Conservation (phyloP, 2,113 vertebrate genomes). For the Ardeotis arabs region DNA sequence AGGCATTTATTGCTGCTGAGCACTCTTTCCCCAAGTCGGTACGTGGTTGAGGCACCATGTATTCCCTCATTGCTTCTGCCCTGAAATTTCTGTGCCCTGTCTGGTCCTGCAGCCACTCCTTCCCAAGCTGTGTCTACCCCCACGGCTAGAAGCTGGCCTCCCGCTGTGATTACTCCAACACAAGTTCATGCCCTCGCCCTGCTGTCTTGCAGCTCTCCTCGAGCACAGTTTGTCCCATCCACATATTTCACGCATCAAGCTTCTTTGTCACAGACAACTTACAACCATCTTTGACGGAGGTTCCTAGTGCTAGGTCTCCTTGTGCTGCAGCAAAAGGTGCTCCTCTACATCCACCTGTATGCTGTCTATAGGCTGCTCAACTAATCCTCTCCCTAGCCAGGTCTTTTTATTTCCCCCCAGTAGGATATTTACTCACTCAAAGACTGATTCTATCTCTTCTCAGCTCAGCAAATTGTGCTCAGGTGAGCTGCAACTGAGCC, state of each 20-base stretch:
- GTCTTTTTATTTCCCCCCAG: background rate
- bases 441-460: background rate
- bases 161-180: background rate
- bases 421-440: background rate
- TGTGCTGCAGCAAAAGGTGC: background rate
- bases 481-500: background rate
- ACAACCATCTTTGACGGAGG: background rate
- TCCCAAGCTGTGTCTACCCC: background rate
- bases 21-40: background rate
- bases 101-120: background rate
- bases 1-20: background rate
- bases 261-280: background rate
- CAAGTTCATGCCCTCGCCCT: background rate
- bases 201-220: background rate
- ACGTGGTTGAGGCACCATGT: fast-evolving
- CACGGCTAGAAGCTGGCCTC: background rate
- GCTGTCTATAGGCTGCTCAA: background rate
- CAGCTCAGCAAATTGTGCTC: background rate
- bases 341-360: background rate
- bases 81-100: background rate
- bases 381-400: background rate
- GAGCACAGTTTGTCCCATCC: background rate
- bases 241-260: fast-evolving
- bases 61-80: fast-evolving
- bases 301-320: background rate